A percentile compares a stretch with the other conserved stretches of the same genome.
Conservation (phyloP, 2,113 vertebrate species). For the Urocolius indicus region DNA sequence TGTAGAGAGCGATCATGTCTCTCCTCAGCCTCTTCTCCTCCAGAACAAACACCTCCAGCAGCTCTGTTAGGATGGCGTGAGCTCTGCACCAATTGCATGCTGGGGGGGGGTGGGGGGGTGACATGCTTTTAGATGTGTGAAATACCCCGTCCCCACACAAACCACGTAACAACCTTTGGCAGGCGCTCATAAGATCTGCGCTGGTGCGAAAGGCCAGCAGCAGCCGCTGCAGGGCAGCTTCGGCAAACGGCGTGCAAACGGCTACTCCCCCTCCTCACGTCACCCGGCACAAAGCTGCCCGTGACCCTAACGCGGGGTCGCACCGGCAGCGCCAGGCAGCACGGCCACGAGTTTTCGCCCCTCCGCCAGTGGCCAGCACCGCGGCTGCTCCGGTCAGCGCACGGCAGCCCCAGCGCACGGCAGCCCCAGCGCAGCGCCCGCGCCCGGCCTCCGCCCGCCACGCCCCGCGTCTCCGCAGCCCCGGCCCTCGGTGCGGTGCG, state of each 20-base stretch:
- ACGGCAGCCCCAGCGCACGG: too few species aligned
- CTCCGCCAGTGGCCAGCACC: rapidly evolving
- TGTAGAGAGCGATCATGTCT: too few species aligned
- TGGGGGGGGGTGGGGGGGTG: neutral
- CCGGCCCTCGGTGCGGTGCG: too few species aligned
- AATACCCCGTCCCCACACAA: neutral
- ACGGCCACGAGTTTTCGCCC: rapidly evolving
- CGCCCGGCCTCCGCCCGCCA: neutral
- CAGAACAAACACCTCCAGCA: too few species aligned
- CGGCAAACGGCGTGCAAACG: too few species aligned
- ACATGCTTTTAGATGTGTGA: neutral
- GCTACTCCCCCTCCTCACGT: too few species aligned
- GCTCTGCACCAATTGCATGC: neutral
- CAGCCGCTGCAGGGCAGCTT: neutral
- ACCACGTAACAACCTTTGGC: rapidly evolving
- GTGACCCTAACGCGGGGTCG: rapidly evolving
- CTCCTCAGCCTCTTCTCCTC: too few species aligned
- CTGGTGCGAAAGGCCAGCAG: neutral
- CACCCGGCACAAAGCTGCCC: too few species aligned
- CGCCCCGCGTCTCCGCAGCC: too few species aligned
- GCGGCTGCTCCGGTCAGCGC: rapidly evolving
- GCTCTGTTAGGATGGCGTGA: too few species aligned
- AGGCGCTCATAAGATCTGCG: too few species aligned
- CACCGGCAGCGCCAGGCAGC: rapidly evolving
- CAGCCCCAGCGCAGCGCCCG: too few species aligned